Evolutionary conservation across 2,113 vertebrate genomes (phyloP).

Genomic region (Paracanthobrama guichenoti): DNA sequence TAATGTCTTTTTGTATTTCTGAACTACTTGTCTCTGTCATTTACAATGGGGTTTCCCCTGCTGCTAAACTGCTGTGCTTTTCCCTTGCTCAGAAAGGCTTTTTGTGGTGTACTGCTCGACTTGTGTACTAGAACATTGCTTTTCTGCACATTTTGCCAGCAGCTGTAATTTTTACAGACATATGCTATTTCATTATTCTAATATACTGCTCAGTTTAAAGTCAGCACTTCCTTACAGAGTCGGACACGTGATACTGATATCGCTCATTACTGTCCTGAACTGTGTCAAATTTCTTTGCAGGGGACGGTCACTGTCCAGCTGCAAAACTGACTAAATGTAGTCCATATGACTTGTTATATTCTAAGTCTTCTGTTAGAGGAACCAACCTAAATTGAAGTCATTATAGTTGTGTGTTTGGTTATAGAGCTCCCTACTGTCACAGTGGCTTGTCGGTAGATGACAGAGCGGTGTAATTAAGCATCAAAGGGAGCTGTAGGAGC

Average conservation of each 20-base stretch:
- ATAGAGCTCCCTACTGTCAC: background rate
- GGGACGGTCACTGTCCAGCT: background rate
- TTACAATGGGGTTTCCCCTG: constrained; percentile 46
- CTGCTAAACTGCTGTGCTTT: constrained; percentile 39
- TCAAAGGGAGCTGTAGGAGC: constrained; percentile 11
- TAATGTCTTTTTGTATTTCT: background rate
- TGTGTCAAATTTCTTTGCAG: background rate
- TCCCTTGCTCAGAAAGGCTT: constrained; percentile 34
- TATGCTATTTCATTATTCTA: background rate
- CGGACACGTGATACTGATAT: background rate
- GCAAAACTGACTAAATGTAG: background rate
- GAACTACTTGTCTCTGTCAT: constrained; percentile 11
- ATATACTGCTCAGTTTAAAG: background rate
- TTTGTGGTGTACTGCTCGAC: constrained; percentile 34
- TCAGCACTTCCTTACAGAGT: background rate
- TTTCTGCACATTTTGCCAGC: background rate
- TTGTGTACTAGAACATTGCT: constrained; percentile 7
- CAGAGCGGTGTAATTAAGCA: constrained; percentile 9
- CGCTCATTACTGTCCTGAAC: background rate
- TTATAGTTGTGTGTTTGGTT: background rate
- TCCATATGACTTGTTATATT: no score
- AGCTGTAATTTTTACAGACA: background rate
- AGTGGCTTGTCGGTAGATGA: background rate
- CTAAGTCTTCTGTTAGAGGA: background rate
- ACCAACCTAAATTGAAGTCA: background rate